phyloP scores from a whole-genome alignment of 2,113 vertebrate species.

The Epinephelus moara region DNA sequence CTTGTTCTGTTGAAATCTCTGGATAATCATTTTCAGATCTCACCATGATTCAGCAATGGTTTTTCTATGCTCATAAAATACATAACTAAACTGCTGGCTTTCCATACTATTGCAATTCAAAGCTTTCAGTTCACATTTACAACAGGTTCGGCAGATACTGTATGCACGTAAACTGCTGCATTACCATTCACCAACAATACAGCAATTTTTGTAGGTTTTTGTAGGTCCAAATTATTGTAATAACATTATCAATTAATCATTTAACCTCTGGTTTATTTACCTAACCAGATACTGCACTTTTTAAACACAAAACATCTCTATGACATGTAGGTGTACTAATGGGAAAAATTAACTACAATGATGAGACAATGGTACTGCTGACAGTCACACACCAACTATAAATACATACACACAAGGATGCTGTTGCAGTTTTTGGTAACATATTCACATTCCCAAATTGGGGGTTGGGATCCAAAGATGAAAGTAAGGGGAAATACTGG shows the following conservation, averaged over 20 bases:
- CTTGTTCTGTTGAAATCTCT: not conserved
- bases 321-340: not conserved
- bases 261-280: not conserved
- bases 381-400: not conserved
- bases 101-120: not conserved
- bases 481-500: not conserved
- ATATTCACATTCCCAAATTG: not conserved
- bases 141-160: not conserved
- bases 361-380: not conserved
- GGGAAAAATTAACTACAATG: not conserved
- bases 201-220: too few species aligned
- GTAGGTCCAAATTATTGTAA: not conserved
- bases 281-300: not conserved
- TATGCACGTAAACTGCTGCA: not conserved
- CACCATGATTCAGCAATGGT: not conserved
- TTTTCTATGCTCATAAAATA: not conserved
- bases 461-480: not conserved
- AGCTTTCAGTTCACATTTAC: not conserved
- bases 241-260: not conserved
- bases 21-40: not conserved
- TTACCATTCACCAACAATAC: not conserved
- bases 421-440: not conserved
- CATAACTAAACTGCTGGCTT: not conserved
- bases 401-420: not conserved
- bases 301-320: not conserved